Evolutionary conservation across 1,140 invertebrate genomes (phyloP), one percentile per base, ranked within the genome.

Genomic region (Anadara kagoshimensis): DNA sequence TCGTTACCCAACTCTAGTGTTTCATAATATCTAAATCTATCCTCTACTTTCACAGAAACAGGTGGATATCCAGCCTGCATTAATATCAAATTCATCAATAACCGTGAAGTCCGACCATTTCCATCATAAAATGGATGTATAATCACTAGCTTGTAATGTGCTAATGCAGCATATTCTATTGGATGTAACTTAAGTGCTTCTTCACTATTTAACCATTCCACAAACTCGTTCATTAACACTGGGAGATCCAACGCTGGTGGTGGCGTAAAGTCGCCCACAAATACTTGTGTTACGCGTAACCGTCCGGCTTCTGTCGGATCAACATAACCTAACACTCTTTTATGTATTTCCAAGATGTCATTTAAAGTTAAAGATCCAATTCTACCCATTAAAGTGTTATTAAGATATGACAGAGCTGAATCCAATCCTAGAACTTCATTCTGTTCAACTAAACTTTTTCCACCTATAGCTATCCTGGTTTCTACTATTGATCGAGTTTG

Each of bases 11-110:
- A 90, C 84, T 98, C 94, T 16, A 99, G 89, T 81, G 94, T 93
- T 77, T 96, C 93, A 86, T 98, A 98, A 82, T 93, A 93, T 24
- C 85, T 77, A 24, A 90, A 86, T 78, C 96, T 91, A 81, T 98
- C 95, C 84, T 97, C 94, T 80, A 98, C 97, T 64, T 94, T 92
- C 65, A 99, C 95, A 61, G 98, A 98, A 7, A 98, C 96, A 0
- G 97, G 97, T 5, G 97, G 97, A 90, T 95, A 99, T 0, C 97
- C 97, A n/a, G 95, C 95, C 88, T 96, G 94, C 95, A 99, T 98
- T n/a, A 99, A 91, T 73, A 99, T 94, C 73, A 97, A 92, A 88
- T 99, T 99, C 97, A 99, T 99, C 0, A 99, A 90, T 11, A 99
- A 91, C 49, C 97, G 90, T 3, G 96, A 96, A 0, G 97, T 99